These are phyloP conservation scores for Rynchops niger DNA, from an alignment of 2,113 vertebrate species.

Conservation along the genomic window DNA sequence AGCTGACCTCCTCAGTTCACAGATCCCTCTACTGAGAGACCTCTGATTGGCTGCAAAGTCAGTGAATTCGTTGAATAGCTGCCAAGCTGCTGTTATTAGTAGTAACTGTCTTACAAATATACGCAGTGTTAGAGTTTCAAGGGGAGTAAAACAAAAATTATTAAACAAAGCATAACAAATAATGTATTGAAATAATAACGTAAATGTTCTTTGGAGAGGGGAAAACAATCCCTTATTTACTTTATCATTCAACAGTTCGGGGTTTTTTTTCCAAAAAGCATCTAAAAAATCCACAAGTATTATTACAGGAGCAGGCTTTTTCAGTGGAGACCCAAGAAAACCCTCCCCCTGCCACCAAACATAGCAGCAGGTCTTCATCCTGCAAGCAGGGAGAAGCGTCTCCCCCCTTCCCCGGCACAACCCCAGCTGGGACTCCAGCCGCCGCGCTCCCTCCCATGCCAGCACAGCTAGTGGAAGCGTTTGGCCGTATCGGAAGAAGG, in stretches of 20 bases:
- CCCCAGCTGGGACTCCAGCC: background rate
- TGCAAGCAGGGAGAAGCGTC: no score
- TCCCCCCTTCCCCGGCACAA: background rate
- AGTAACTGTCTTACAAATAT: background rate
- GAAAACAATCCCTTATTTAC: background rate
- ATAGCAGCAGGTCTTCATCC: background rate
- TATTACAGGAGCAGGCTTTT: background rate
- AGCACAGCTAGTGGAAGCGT: background rate
- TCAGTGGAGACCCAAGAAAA: background rate
- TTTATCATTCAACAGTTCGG: background rate
- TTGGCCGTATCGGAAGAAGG: background rate
- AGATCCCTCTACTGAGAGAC: background rate
- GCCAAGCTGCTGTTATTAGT: background rate
- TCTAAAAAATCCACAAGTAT: background rate
- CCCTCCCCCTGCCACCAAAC: background rate
- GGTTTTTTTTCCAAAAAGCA: background rate
- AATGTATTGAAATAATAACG: background rate
- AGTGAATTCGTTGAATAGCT: background rate
- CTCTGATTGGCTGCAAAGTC: background rate
- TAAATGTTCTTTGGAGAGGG: background rate
- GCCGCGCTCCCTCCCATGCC: accelerated
- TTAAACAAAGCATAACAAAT: background rate
- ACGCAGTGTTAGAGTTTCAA: background rate
- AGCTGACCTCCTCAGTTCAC: background rate
- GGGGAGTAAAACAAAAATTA: background rate